Evolutionary conservation across 2,888 invertebrate species (phyloP), one percentile per base, ranked within the genome.

Genomic region (Eulithis prunata): DNA sequence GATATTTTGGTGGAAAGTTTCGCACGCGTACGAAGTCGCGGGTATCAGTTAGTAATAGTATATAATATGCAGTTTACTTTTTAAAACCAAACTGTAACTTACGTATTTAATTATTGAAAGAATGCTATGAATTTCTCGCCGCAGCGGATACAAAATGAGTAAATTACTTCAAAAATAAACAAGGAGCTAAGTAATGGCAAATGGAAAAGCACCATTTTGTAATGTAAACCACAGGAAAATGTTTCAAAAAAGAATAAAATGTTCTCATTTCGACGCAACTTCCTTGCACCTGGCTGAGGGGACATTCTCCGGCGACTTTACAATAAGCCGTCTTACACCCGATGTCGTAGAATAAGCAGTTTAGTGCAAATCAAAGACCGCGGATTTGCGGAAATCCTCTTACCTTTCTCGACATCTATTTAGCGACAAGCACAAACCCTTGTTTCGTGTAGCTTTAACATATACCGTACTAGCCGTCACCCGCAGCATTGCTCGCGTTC

Each of bases 241-340:
- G 66, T 74, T 76, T 81, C 83, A 83, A 83, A 81, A 83, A 83
- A 83, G 80, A 83, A 85, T 83, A 77, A n/a, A 81, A 80, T 78
- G 81, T 82, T 78, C 71, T 78, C 75, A 82, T 85, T 86, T 82
- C 79, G 75, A 63, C 75, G 72, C 70, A 72, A 55, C 49, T 51
- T 58, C 79, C 76, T 8, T 82, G 79, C 83, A 84, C 79, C 84
- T 84, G 79, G 74, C 75, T 71, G 75, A 69, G 76, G 75, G 78
- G 81, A 82, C 81, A 85, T 79, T 81, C 78, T 85, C 81, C 75
- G 73, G 76, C 74, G 79, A 78, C 79, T 81, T 82, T 79, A 81
- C 79, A 84, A 81, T 88, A 87, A 88, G 83, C 85, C 82, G 80
- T 81, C 81, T 84, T 83, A 82, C 74, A 80, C 76, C 77, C 76